Conservation (phyloP, 2,888 invertebrate species). For the Apamea anceps region DNA sequence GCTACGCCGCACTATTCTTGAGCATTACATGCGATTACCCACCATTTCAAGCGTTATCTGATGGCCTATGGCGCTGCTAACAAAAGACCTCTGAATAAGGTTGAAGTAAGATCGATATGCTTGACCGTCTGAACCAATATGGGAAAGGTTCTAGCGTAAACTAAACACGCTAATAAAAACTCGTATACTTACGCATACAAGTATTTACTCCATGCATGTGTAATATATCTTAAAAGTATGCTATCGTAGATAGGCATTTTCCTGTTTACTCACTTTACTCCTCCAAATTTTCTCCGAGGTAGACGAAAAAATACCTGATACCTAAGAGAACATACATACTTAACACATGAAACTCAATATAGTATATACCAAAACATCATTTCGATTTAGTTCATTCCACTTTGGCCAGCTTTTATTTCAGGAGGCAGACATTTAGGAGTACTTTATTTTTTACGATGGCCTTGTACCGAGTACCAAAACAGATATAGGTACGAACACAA, state of each 20-base stretch:
- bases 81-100: conserved; percentile 82
- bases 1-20: conserved; percentile 76
- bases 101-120: conserved; percentile 81
- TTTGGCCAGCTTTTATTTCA: conserved; percentile 42
- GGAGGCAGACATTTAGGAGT: conserved; percentile 41
- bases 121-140: conserved; percentile 69
- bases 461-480: conserved; percentile 51
- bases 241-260: background rate
- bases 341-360: conserved; percentile 14
- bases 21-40: conserved; percentile 86
- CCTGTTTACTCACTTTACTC: background rate
- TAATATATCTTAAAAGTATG: background rate
- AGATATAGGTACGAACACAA: conserved; percentile 46
- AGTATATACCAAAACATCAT: conserved; percentile 12
- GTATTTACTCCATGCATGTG: background rate
- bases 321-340: background rate
- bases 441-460: conserved; percentile 45
- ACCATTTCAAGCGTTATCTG: conserved; percentile 85
- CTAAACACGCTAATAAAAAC: conserved; percentile 38
- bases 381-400: conserved; percentile 41
- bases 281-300: background rate
- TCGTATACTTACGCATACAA: background rate
- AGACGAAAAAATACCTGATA: background rate
- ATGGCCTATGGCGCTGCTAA: conserved; percentile 81
- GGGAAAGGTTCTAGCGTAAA: conserved; percentile 59